Conservation (phyloP, 2,113 vertebrate species). For the Pangasianodon hypophthalmus region DNA sequence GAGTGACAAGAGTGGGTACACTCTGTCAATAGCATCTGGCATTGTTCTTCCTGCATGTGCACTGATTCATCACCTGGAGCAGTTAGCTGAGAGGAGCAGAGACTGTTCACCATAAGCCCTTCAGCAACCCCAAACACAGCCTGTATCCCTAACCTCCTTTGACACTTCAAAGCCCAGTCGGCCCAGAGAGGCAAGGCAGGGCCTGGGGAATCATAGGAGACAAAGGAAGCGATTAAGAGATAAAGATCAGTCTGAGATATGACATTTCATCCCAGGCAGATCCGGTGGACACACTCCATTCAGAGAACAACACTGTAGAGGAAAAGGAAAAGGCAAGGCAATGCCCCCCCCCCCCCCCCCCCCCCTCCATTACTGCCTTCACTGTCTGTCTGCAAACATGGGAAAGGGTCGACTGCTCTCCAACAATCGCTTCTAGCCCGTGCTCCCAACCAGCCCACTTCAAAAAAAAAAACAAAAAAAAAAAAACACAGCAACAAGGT, state of each 20-base stretch:
- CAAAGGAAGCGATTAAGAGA: slow-evolving; percentile 98
- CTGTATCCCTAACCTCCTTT: slow-evolving; percentile 73
- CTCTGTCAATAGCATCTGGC: slow-evolving; percentile 44
- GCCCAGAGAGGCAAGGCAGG: slow-evolving; percentile 85
- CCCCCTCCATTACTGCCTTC: slow-evolving; percentile 41
- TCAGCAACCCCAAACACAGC: slow-evolving; percentile 56
- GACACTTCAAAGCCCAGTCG: slow-evolving; percentile 90
- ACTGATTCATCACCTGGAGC: slow-evolving; percentile 46
- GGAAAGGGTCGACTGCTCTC: slow-evolving; percentile 51
- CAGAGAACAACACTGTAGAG: slow-evolving; percentile 78
- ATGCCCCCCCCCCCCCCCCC: slow-evolving; percentile 47
- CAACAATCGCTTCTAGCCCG: slow-evolving; percentile 33
- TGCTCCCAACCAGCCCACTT: slow-evolving; percentile 39
- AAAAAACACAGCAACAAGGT: slow-evolving; percentile 44
- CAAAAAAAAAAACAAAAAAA: background rate
- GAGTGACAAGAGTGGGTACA: slow-evolving; percentile 47
- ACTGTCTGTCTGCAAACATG: slow-evolving; percentile 66
- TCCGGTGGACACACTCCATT: slow-evolving; percentile 87
- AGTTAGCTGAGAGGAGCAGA: slow-evolving; percentile 35
- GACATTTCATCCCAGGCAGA: slow-evolving; percentile 96
- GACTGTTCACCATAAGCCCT: slow-evolving; percentile 48
- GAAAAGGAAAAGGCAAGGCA: slow-evolving; percentile 58
- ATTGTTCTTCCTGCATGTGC: slow-evolving; percentile 32
- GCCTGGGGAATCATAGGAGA: slow-evolving; percentile 88
- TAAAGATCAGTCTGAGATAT: slow-evolving; percentile 93